Base-by-base conservation (phyloP, 2,888 invertebrate genomes). In the Athripsodes cinereus region DNA sequence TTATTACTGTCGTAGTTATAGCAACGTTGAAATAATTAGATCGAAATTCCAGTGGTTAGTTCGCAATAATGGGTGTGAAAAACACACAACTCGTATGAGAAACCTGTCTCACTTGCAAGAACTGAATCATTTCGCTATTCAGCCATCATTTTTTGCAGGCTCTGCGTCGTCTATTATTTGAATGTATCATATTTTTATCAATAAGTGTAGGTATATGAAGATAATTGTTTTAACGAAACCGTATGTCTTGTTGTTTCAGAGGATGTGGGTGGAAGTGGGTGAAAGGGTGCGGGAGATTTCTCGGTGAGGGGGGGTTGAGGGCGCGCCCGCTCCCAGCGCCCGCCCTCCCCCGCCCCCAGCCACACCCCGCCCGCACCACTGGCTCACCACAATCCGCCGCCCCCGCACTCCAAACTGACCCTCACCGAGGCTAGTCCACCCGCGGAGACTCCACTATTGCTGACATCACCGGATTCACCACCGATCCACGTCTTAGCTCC, bases 241-340 rank as follows among this genome's bases (percentile, higher is more conserved):
- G 18, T 20, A n/a, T 50, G 50, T 50, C 20, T 22, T 50, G 21
- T 48, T 22, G 40, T 56, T 56, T 19, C 56, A 56, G 56, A 56
- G 51, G 56, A 56, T 56, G 54, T 48, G 56, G 54, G 53, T 26
- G 53, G 44, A 53, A 49, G 53, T 50, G 56, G 70, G 69, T 68
- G 69, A 67, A 67, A 69, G 66, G 70, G 69, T 71, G 69, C 72
- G 71, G 70, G 69, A 71, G 70, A 68, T 67, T 68, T 70, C 69
- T 69, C 70, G 68, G 69, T 70, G 70, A 70, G 68, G 72, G 71
- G 73, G 70, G 71, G 71, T 71, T 72, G 73, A 70, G 73, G 73
- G 72, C 73, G 71, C 72, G 73, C 70, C 71, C 69, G 70, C 70
- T 66, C 67, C 69, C 73, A 70, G 72, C 71, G 69, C 72, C 70